A percentile compares a stretch with the other conserved stretches of the same genome.
phyloP scores from a whole-genome alignment of 53 echinoderm and acorn worm species.

The Crossaster papposus region DNA sequence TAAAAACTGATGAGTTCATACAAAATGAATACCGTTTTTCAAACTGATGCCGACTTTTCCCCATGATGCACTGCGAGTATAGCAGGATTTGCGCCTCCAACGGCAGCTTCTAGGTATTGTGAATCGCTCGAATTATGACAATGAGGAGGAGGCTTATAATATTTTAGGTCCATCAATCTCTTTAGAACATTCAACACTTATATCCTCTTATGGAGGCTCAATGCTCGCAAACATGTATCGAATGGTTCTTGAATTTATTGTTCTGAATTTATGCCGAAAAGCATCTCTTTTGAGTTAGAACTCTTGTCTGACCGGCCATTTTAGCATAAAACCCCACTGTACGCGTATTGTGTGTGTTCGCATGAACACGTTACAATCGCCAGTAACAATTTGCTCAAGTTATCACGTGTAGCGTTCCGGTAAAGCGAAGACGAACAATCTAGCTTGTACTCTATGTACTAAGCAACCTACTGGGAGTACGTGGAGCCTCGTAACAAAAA shows the following conservation, averaged over 20 bases:
- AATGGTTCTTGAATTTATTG: not conserved
- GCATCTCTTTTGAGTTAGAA: not conserved
- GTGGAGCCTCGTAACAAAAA: not conserved
- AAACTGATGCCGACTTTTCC: too few relatives aligned
- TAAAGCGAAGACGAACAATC: not conserved
- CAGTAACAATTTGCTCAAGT: not conserved
- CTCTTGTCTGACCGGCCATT: not conserved
- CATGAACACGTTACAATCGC: constrained; percentile 1
- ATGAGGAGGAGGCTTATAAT: too few relatives aligned
- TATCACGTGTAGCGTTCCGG: not conserved
- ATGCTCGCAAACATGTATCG: not conserved
- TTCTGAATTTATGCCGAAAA: not conserved
- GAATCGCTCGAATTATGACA: too few relatives aligned
- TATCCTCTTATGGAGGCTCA: not conserved
- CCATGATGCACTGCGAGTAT: too few relatives aligned
- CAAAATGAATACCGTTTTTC: too few relatives aligned
- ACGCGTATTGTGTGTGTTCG: not conserved
- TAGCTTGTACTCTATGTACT: not conserved
- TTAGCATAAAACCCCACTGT: not conserved
- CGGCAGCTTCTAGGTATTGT: too few relatives aligned
- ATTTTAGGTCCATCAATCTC: too few relatives aligned
- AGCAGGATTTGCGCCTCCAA: too few relatives aligned
- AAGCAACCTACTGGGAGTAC: not conserved
- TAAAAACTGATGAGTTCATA: too few relatives aligned
- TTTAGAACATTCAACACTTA: too few relatives aligned